Conservation (phyloP, 1,140 invertebrate genomes). For the Achroia grisella region DNA sequence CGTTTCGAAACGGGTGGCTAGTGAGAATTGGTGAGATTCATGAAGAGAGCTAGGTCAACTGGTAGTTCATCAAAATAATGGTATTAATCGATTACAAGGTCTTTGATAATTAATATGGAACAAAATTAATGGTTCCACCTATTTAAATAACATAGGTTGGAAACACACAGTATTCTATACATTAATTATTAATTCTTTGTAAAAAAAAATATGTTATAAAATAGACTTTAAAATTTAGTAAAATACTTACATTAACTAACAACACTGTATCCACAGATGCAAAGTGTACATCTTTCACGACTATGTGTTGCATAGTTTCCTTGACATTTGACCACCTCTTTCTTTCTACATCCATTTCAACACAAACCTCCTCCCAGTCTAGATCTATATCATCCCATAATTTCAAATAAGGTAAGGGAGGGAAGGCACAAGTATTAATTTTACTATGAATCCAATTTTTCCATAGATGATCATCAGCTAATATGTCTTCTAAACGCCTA, state of each 20-base stretch:
- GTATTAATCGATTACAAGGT: too few relatives aligned
- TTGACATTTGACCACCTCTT: constrained; percentile 58
- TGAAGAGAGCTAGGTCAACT: too few relatives aligned
- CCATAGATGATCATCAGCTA: constrained; percentile 62
- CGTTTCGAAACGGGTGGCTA: too few relatives aligned
- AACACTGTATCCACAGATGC: constrained; percentile 66
- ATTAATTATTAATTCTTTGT: too few relatives aligned
- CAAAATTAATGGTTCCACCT: too few relatives aligned
- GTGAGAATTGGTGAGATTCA: too few relatives aligned
- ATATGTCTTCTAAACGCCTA: constrained; percentile 58
- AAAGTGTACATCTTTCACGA: constrained; percentile 63
- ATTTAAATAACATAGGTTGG: too few relatives aligned
- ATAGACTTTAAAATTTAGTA: not conserved
- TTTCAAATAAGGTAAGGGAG: constrained; percentile 46
- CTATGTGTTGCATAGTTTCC: constrained; percentile 48
- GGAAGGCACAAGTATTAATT: constrained; percentile 42
- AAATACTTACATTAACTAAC: constrained; percentile 61
- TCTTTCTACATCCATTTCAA: constrained; percentile 54
- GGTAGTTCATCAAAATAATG: too few relatives aligned
- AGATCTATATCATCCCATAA: constrained; percentile 34
- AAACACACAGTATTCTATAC: too few relatives aligned
- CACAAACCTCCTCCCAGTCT: constrained; percentile 59
- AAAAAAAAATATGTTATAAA: too few relatives aligned
- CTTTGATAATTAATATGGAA: too few relatives aligned
- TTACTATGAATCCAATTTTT: constrained; percentile 59